Evolutionary conservation across 2,888 invertebrate species (phyloP).

Genomic region (Macaria liturata): DNA sequence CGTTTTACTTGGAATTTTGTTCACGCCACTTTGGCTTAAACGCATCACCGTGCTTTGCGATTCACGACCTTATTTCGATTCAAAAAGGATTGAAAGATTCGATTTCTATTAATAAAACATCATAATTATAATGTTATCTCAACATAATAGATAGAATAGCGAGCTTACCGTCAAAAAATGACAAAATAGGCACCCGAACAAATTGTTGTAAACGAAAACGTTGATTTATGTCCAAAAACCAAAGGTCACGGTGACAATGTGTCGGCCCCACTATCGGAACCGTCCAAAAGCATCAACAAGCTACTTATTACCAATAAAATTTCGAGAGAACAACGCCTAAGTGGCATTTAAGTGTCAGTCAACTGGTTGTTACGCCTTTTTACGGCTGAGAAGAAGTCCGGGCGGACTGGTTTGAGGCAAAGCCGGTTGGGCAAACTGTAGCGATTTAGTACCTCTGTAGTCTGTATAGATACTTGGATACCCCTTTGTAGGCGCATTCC

Average conservation of each 20-base stretch:
- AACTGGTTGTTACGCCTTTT: slow-evolving; percentile 72
- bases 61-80: slow-evolving; percentile 50
- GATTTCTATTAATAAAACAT: background rate
- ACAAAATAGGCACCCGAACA: slow-evolving; percentile 19
- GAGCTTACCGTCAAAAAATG: slow-evolving; percentile 3
- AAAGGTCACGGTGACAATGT: slow-evolving; percentile 35
- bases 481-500: slow-evolving; percentile 79
- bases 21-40: slow-evolving; percentile 48
- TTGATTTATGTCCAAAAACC: slow-evolving; percentile 28
- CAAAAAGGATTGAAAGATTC: background rate
- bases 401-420: slow-evolving; percentile 61
- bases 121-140: background rate
- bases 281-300: slow-evolving; percentile 61
- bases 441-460: slow-evolving; percentile 64
- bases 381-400: slow-evolving; percentile 42
- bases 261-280: slow-evolving; percentile 37
- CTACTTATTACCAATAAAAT: slow-evolving; percentile 77
- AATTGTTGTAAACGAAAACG: slow-evolving; percentile 17
- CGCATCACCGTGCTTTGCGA: slow-evolving; percentile 47
- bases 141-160: slow-evolving; percentile 7
- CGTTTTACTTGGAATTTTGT: slow-evolving; percentile 63
- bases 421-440: slow-evolving; percentile 78
- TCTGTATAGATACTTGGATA: slow-evolving; percentile 41
- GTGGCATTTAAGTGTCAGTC: slow-evolving; percentile 81
- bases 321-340: slow-evolving; percentile 75